phyloP scores from a whole-genome alignment of 2,113 vertebrate genomes.

The Crocuta crocuta region DNA sequence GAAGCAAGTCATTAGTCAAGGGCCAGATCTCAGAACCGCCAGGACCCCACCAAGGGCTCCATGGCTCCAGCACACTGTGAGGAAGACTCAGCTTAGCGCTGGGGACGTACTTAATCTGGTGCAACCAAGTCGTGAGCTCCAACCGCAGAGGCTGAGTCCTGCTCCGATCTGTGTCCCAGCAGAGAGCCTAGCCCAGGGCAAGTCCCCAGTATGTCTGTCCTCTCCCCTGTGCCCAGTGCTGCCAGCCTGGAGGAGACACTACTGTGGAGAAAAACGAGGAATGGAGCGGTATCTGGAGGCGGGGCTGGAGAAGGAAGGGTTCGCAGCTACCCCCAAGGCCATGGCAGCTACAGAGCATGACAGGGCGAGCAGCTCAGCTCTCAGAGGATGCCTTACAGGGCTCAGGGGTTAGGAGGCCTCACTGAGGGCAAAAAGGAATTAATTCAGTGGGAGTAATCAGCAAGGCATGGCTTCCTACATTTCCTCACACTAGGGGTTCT shows the following conservation, averaged over 20 bases:
- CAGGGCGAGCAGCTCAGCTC: background rate
- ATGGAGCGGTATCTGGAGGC: background rate
- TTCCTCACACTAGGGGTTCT: background rate
- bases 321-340: background rate
- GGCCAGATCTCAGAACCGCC: background rate
- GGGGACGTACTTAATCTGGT: background rate
- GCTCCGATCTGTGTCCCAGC: background rate
- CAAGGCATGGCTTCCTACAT: slow-evolving; percentile 49
- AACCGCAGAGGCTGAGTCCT: background rate
- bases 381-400: background rate
- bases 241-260: background rate
- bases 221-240: background rate
- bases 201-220: background rate
- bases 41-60: background rate
- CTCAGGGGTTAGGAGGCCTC: background rate
- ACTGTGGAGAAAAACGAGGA: background rate
- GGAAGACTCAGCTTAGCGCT: background rate
- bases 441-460: slow-evolving; percentile 50
- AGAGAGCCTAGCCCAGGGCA: background rate
- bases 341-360: background rate
- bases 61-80: background rate
- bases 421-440: background rate
- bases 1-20: background rate
- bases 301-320: background rate
- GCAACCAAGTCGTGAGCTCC: background rate